Evolutionary conservation across 2,113 vertebrate species (phyloP).

Genomic region (Gopherus flavomarginatus): DNA sequence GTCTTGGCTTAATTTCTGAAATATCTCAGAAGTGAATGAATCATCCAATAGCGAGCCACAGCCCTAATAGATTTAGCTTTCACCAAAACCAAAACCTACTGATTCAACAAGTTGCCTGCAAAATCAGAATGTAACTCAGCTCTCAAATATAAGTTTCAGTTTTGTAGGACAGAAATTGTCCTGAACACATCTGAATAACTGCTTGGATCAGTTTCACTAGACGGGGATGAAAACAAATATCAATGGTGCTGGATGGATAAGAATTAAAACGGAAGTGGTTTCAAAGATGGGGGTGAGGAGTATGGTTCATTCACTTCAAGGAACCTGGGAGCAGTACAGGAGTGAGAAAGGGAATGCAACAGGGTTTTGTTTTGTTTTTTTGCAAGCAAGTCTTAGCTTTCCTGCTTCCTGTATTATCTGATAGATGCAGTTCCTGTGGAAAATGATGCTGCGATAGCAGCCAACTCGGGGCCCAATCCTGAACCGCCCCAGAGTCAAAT

Average conservation of each 20-base stretch:
- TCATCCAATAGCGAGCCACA: constrained; percentile 4
- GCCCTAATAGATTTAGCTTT: constrained; percentile 43
- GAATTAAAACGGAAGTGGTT: fast-evolving
- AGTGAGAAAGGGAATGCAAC: neutral
- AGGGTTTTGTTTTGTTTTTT: neutral
- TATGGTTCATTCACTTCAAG: neutral
- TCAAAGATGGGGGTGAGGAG: fast-evolving
- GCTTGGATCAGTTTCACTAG: constrained; percentile 32
- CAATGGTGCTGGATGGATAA: fast-evolving
- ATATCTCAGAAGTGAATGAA: constrained; percentile 52
- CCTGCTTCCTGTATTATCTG: fast-evolving
- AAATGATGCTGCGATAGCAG: neutral
- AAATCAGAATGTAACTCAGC: neutral
- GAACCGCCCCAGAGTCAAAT: fast-evolving
- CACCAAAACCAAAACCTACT: constrained; percentile 66
- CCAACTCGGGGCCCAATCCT: fast-evolving
- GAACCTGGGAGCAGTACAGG: neutral
- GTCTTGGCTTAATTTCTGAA: neutral
- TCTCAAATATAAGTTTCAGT: neutral
- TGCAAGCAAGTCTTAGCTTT: fast-evolving
- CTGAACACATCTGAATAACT: neutral
- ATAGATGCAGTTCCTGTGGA: fast-evolving
- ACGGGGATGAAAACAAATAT: neutral
- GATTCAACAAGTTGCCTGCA: constrained; percentile 33
- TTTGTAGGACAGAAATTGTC: constrained; percentile 6